Conservation (phyloP, 2,113 vertebrate species). For the Bubo bubo region DNA sequence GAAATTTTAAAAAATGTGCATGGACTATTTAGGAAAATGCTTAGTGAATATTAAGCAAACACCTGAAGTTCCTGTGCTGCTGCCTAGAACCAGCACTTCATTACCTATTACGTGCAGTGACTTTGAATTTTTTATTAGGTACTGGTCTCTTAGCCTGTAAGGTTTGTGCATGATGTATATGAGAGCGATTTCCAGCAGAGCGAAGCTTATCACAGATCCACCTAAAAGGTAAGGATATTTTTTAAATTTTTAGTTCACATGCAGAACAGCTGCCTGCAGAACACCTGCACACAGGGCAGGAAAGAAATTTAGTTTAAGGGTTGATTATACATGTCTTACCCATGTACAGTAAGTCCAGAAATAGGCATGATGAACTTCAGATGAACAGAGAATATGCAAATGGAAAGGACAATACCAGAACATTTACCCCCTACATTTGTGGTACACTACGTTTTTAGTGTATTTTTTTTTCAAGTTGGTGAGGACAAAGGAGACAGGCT, state of each 20-base stretch:
- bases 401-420: neutral
- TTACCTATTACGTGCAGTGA: conserved; percentile 58
- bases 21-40: conserved; percentile 53
- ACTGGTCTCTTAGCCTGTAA: conserved; percentile 62
- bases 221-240: conserved; percentile 61
- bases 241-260: conserved; percentile 46
- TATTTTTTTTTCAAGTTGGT: neutral
- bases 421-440: neutral
- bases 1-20: conserved; percentile 47
- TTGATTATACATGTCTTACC: conserved; percentile 16
- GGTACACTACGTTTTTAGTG: neutral
- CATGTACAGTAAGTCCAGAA: neutral
- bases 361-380: neutral
- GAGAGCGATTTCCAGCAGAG: conserved; percentile 54
- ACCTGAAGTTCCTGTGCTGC: conserved; percentile 55
- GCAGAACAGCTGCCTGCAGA: conserved; percentile 50
- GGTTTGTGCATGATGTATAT: conserved; percentile 49
- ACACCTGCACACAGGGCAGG: neutral
- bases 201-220: conserved; percentile 56
- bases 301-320: conserved; percentile 35
- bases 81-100: conserved; percentile 68
- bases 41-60: conserved; percentile 72
- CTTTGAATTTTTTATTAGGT: conserved; percentile 68
- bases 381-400: conserved; percentile 14
- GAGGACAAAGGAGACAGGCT: neutral